Base-by-base conservation (phyloP, 1,140 invertebrate genomes). In the Latrodectus geometricus region DNA sequence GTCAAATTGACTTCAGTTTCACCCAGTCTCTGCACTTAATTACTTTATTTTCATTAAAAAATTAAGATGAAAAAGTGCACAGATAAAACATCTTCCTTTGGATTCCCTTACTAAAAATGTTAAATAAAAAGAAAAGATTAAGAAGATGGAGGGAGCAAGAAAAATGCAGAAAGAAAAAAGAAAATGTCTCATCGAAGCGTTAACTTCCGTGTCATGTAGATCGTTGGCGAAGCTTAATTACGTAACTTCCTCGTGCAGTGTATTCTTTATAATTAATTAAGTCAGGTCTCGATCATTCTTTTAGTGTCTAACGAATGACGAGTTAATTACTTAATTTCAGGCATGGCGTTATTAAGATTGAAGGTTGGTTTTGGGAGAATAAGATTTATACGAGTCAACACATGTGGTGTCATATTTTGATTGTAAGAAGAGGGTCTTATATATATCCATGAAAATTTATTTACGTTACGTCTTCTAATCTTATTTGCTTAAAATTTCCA, bases 251-350 rank as follows among this genome's bases (percentile, higher is more conserved):
- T n/a, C 21, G 23, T 14, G n/a, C 52, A 0, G 48, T 75, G n/a
- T 9, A 23, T 78, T 52, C 49, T 78, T 78, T 66, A 78, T 66
- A 66, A 78, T 78, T 66, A 66, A 78, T 66, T 66, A 68, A 23
- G 23, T 21, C 35, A 23, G 17, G 54, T 78, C 61, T 48, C 8
- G 76, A 78, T 78, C 76, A 50, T 78, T 78, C 23, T 35, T 74
- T 23, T 68, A 52, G 66, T 17, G 11, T 14, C 54, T 61, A 17
- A 61, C 11, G 9, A 48, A 50, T 49, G 76, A 66, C 23, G 61
- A 78, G 61, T 78, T 78, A 78, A 78, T 78, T 78, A 78, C 76
- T 54, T 78, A 35, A 78, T 78, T 78, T 66, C 56, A 78, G 23
- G n/a, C 66, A 48, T 21, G 56, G 65, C 61, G 66, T 78, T 49